A percentile compares a stretch with the other conserved stretches of the same genome.
Conservation (phyloP, 92 coral and sea anemone genomes). For the Porites rus region DNA sequence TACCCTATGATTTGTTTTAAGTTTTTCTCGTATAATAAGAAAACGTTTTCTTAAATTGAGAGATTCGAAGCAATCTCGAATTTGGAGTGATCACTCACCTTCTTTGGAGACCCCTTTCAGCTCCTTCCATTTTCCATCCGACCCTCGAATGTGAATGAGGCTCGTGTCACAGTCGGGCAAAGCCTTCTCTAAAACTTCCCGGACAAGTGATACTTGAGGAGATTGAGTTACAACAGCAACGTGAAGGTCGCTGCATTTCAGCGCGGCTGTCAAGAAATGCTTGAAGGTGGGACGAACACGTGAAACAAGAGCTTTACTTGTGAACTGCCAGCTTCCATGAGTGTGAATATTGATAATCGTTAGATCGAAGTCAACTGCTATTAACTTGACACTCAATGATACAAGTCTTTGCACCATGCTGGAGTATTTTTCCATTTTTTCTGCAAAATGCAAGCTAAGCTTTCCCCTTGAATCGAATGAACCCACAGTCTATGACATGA, state of each 20-base stretch:
- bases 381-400: constrained; percentile 77
- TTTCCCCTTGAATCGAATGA: no score
- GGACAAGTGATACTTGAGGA: constrained; percentile 85
- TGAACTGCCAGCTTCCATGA: constrained; percentile 92
- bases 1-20: no score
- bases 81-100: constrained; percentile 55
- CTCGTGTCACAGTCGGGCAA: constrained; percentile 79
- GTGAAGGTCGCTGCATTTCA: constrained; percentile 68
- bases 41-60: background rate
- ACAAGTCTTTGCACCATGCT: constrained; percentile 76
- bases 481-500: no score
- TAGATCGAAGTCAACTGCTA: constrained; percentile 95
- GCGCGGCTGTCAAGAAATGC: constrained; percentile 75
- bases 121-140: constrained; percentile 89
- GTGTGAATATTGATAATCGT: constrained; percentile 94
- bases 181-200: constrained; percentile 82
- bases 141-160: constrained; percentile 84
- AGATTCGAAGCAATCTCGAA: background rate
- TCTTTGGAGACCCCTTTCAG: constrained; percentile 82
- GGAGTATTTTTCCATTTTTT: constrained; percentile 81
- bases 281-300: constrained; percentile 94
- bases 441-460: background rate
- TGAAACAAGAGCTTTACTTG: constrained; percentile 79
- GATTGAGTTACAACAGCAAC: constrained; percentile 96
- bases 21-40: no score